Percentiles rank a stretch among this genome's conserved stretches.
Evolutionary conservation across 1,140 invertebrate genomes (phyloP).

Genomic region (Drosophila sp.): DNA sequence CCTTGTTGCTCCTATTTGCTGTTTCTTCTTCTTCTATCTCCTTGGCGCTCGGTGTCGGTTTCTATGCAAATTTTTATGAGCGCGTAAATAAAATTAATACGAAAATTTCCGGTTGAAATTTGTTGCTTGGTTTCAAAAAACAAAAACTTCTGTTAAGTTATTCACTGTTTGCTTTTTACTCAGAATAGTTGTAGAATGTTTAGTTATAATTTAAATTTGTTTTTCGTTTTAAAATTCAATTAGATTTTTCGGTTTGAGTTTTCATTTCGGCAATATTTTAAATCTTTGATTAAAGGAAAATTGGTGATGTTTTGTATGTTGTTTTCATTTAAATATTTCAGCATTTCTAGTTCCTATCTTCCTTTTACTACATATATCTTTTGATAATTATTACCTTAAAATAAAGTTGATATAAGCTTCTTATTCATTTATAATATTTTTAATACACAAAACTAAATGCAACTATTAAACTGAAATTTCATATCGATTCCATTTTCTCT

Average conservation of each 20-base stretch:
- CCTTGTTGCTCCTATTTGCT: slow-evolving; percentile 32
- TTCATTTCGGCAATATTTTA: neutral
- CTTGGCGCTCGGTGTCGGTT: slow-evolving; percentile 50
- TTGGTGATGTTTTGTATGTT: too few species aligned
- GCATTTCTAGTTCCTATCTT: too few species aligned
- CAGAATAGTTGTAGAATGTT: slow-evolving; percentile 45
- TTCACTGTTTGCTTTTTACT: slow-evolving; percentile 4
- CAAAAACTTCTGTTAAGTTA: neutral
- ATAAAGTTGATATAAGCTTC: too few species aligned
- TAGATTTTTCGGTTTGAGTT: neutral
- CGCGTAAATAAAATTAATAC: slow-evolving; percentile 77
- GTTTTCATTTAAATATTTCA: too few species aligned
- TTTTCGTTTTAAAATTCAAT: neutral
- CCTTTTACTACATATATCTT: too few species aligned
- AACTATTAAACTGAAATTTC: slow-evolving; percentile 31
- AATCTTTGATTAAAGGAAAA: neutral
- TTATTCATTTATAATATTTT: neutral
- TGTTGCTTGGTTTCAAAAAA: slow-evolving; percentile 21
- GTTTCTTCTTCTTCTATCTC: slow-evolving; percentile 19
- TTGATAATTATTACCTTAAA: too few species aligned
- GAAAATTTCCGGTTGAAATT: slow-evolving; percentile 58
- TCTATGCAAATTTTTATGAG: slow-evolving; percentile 79
- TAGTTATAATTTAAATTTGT: slow-evolving; percentile 11
- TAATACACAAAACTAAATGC: slow-evolving; percentile 32
- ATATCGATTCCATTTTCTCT: slow-evolving; percentile 9